Conservation (phyloP, 2,113 vertebrate species). For the Dissostichus mawsoni region DNA sequence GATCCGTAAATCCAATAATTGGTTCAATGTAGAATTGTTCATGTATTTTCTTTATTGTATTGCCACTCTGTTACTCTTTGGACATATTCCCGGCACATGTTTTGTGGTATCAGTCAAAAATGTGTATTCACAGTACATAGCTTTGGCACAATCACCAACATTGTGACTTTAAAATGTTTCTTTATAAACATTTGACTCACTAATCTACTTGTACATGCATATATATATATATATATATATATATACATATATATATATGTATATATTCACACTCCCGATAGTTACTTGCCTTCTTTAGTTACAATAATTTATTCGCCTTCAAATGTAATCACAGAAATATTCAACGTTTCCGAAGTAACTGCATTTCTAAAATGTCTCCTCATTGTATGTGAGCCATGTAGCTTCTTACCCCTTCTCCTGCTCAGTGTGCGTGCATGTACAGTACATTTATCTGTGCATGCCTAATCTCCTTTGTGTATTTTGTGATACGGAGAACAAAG, state of each 20-base stretch:
- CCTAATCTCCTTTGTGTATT: constrained; percentile 38
- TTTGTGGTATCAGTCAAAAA: constrained; percentile 18
- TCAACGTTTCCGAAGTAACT: constrained; percentile 2
- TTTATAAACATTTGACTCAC: constrained; percentile 16
- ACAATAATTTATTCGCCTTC: constrained; percentile 50
- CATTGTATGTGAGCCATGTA: constrained; percentile 41
- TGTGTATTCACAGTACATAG: constrained; percentile 16
- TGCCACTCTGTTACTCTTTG: constrained; percentile 45
- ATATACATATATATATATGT: constrained; percentile 16
- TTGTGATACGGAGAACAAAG: constrained; percentile 42
- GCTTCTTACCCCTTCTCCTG: not conserved
- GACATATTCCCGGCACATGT: constrained; percentile 24
- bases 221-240: constrained; percentile 27
- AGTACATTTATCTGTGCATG: constrained; percentile 15
- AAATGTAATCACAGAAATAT: constrained; percentile 26
- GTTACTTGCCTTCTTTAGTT: constrained; percentile 17
- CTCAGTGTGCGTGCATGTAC: constrained; percentile 1
- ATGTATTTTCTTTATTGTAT: constrained; percentile 52
- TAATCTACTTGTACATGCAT: constrained; percentile 17
- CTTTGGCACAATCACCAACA: constrained; percentile 14
- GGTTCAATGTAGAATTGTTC: constrained; percentile 67
- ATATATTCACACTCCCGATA: constrained; percentile 34
- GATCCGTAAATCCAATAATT: constrained; percentile 63
- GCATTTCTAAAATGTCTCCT: constrained; percentile 39
- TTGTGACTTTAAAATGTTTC: constrained; percentile 12